A percentile compares a stretch with the other conserved stretches of the same genome.
Evolutionary conservation across 2,113 vertebrate genomes (phyloP).

Genomic region (Hoplias malabaricus): DNA sequence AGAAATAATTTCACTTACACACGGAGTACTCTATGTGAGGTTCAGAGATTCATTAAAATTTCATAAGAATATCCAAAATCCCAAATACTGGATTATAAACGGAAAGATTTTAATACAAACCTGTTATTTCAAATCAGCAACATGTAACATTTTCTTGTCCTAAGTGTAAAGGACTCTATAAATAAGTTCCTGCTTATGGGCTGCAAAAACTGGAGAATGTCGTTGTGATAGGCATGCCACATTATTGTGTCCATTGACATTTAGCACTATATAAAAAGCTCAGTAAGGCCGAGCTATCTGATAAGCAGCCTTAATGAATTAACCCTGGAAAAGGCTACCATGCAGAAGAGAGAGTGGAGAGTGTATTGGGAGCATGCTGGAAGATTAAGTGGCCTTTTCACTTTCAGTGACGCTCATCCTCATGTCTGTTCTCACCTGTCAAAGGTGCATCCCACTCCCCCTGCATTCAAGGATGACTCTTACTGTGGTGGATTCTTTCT

Average conservation of each 20-base stretch:
- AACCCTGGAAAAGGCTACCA: slow-evolving; percentile 45
- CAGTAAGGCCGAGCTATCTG: slow-evolving; percentile 38
- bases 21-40: background rate
- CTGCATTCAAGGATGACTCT: slow-evolving; percentile 59
- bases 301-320: slow-evolving; percentile 40
- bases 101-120: background rate
- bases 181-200: background rate
- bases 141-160: background rate
- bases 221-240: background rate
- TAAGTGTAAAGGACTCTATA: background rate
- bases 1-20: slow-evolving; percentile 14
- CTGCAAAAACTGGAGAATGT: background rate
- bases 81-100: background rate
- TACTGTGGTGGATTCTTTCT: slow-evolving; percentile 30
- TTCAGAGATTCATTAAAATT: background rate
- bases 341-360: slow-evolving; percentile 29
- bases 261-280: slow-evolving; percentile 44
- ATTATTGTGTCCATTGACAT: slow-evolving; percentile 48
- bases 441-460: slow-evolving; percentile 55
- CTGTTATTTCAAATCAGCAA: background rate
- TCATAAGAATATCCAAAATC: background rate
- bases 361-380: background rate
- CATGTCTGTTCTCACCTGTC: slow-evolving; percentile 48
- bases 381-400: slow-evolving; percentile 63
- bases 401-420: slow-evolving; percentile 48